These are phyloP conservation scores for Conchocele bisecta DNA, from an alignment of 2,888 invertebrate species.

Conservation along the genomic window DNA sequence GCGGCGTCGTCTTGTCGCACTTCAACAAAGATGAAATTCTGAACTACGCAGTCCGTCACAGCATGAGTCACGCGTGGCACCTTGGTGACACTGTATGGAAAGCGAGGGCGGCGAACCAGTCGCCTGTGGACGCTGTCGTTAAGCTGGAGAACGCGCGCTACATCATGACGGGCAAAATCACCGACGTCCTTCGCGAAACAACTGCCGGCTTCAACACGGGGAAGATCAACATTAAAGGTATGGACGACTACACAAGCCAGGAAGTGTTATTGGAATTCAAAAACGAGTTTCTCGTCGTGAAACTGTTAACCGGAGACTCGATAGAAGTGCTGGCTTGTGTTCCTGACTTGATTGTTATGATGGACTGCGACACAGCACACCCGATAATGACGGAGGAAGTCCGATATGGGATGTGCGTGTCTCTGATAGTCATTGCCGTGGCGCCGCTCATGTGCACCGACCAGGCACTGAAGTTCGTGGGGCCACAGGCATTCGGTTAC, in stretches of 20 bases:
- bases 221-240: slow-evolving; percentile 59
- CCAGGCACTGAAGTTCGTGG: slow-evolving; percentile 69
- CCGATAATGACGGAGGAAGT: slow-evolving; percentile 77
- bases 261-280: slow-evolving; percentile 73
- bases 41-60: slow-evolving; percentile 60
- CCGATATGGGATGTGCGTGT: slow-evolving; percentile 75
- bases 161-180: slow-evolving; percentile 74
- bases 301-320: slow-evolving; percentile 12
- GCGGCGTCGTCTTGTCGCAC: slow-evolving; percentile 60
- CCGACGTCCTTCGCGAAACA: slow-evolving; percentile 69
- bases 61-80: slow-evolving; percentile 75
- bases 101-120: slow-evolving; percentile 64
- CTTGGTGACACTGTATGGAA: slow-evolving; percentile 73
- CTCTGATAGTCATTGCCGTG: slow-evolving; percentile 71
- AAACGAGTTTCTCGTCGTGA: slow-evolving; percentile 78
- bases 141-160: slow-evolving; percentile 58
- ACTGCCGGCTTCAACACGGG: slow-evolving; percentile 76
- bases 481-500: slow-evolving; percentile 75
- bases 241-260: slow-evolving; percentile 51
- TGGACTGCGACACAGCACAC: slow-evolving; percentile 76
- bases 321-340: slow-evolving; percentile 68
- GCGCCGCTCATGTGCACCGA: slow-evolving; percentile 63
- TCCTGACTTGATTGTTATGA: slow-evolving; percentile 76
- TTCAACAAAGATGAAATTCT: slow-evolving; percentile 59
- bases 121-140: slow-evolving; percentile 70